Evolutionary conservation across 2,797 vertebrate species (phyloP).

Genomic region (Tamandua tetradactyla): DNA sequence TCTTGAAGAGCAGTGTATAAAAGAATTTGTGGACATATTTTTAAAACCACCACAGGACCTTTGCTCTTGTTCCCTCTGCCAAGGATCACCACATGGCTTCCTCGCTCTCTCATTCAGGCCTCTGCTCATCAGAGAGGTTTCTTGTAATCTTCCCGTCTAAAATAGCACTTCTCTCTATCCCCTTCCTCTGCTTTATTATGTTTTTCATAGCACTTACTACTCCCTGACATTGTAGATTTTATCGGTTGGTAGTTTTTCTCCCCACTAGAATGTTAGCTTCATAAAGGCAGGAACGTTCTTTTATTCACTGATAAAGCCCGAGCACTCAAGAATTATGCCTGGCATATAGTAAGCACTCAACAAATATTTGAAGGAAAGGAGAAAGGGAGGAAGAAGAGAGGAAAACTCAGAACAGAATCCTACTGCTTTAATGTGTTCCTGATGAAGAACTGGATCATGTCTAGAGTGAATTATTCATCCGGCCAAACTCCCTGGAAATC

Average conservation of each 20-base stretch:
- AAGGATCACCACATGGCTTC: background rate
- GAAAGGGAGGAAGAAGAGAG: background rate
- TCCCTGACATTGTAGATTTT: background rate
- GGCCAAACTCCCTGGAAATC: background rate
- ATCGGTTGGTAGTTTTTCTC: slow-evolving; percentile 29
- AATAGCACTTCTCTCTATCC: background rate
- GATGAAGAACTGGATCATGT: background rate
- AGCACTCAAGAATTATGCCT: background rate
- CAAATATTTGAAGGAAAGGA: background rate
- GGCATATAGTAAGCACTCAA: background rate
- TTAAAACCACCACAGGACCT: background rate
- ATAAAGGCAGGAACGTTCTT: background rate
- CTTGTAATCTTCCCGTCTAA: background rate
- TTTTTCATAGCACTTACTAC: background rate
- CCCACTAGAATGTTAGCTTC: background rate
- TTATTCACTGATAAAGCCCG: background rate
- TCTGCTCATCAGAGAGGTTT: background rate
- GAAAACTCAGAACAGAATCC: background rate
- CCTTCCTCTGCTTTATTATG: background rate
- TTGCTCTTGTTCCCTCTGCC: background rate
- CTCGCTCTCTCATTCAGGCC: background rate
- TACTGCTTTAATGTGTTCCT: background rate
- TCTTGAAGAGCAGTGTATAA: background rate
- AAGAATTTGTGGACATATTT: background rate
- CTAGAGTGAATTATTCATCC: background rate